Percentiles rank a stretch among this genome's conserved stretches.
Conservation (phyloP, 2,888 invertebrate species). For the Theretra japonica region DNA sequence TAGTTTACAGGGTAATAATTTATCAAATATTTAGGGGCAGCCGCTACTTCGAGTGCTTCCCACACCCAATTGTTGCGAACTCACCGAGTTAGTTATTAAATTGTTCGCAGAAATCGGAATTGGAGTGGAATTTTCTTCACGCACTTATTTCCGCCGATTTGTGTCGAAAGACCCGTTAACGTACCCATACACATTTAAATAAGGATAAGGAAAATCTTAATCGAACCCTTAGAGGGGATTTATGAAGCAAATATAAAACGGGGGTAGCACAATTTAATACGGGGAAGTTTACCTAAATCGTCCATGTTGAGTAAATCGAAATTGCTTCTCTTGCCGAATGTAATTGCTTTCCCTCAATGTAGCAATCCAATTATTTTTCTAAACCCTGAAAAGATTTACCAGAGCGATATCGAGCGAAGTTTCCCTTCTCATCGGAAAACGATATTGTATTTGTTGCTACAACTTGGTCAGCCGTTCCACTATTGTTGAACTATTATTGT, state of each 20-base stretch:
- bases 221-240: conserved; percentile 67
- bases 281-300: conserved; percentile 72
- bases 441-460: conserved; percentile 60
- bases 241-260: conserved; percentile 67
- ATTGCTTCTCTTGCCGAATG: conserved; percentile 72
- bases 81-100: conserved; percentile 14
- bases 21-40: conserved; percentile 7
- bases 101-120: conserved; percentile 13
- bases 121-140: conserved; percentile 30
- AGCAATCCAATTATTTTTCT: conserved; percentile 81
- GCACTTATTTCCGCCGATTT: conserved; percentile 45
- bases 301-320: conserved; percentile 70
- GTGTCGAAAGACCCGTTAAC: conserved; percentile 46
- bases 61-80: neutral
- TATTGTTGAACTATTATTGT: conserved; percentile 30
- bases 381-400: conserved; percentile 76
- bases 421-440: conserved; percentile 71
- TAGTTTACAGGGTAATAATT: neutral
- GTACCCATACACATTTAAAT: conserved; percentile 62
- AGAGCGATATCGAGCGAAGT: conserved; percentile 63
- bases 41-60: neutral
- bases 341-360: conserved; percentile 79
- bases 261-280: conserved; percentile 64
- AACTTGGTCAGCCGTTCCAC: conserved; percentile 46
- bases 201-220: conserved; percentile 60